Percentiles rank a stretch among this genome's conserved stretches.
These are phyloP conservation scores for Vireo griseus DNA, from an alignment of 2,797 vertebrate species.

Conservation along the genomic window DNA sequence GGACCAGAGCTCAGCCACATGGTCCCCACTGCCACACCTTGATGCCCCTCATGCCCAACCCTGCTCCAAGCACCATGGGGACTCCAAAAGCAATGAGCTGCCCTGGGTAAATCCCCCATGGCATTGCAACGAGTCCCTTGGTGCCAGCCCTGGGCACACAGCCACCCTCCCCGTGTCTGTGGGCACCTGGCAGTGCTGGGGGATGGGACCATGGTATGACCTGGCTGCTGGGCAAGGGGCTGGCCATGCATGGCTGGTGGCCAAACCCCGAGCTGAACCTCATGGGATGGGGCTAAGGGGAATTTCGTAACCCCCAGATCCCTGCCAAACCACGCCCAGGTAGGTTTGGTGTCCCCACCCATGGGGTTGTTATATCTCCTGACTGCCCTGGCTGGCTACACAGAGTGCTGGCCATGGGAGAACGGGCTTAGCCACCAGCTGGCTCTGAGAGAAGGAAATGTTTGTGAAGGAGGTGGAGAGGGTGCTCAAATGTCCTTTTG, in stretches of 20 bases:
- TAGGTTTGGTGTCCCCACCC: neutral
- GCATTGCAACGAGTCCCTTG: accelerated
- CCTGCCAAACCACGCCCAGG: neutral
- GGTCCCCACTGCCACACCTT: accelerated
- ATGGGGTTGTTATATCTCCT: neutral
- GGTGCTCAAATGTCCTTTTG: neutral
- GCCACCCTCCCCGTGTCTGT: neutral
- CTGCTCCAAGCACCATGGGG: accelerated
- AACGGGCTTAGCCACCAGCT: neutral
- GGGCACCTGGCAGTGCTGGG: accelerated
- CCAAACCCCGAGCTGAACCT: accelerated
- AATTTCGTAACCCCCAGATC: neutral
- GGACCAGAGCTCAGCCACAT: accelerated
- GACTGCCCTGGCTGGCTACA: accelerated
- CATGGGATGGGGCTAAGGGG: neutral
- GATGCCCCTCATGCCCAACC: accelerated
- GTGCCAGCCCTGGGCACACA: accelerated
- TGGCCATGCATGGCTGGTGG: neutral
- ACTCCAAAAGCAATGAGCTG: neutral
- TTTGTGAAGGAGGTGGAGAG: neutral
- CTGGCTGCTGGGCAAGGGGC: neutral
- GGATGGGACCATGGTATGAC: neutral
- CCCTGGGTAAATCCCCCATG: neutral
- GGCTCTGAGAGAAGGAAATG: neutral
- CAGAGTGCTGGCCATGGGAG: accelerated